Conservation (phyloP, 2,113 vertebrate genomes). For the Orthochromis malagaraziensis region DNA sequence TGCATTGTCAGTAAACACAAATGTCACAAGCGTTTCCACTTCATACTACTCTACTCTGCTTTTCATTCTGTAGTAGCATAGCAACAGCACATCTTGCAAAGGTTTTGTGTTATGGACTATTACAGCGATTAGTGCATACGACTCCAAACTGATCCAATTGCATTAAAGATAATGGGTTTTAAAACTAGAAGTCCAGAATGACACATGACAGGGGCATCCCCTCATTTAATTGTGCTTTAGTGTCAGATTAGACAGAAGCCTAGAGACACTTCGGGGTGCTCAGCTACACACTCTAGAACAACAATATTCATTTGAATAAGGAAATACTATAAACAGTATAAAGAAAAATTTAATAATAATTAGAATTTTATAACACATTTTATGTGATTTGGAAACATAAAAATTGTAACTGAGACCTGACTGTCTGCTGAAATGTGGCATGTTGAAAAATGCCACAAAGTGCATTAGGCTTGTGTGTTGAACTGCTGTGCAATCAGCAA, state of each 20-base stretch:
- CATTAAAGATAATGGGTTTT: constrained; percentile 9
- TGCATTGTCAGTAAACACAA: neutral
- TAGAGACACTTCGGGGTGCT: neutral
- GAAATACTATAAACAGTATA: neutral
- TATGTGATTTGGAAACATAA: neutral
- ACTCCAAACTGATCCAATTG: constrained; percentile 3
- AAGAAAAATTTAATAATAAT: neutral
- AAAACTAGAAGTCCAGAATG: neutral
- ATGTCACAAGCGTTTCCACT: neutral
- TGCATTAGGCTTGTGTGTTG: neutral
- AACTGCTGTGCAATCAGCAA: constrained; percentile 32
- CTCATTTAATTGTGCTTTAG: neutral
- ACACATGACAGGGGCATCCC: neutral
- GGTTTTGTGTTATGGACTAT: neutral
- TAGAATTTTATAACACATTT: neutral
- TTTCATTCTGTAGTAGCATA: neutral
- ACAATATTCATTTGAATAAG: neutral
- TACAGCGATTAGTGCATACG: neutral
- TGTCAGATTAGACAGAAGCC: neutral
- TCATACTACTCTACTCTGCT: neutral
- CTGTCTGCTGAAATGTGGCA: neutral
- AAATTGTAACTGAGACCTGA: neutral
- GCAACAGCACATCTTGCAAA: neutral
- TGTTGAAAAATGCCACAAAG: neutral
- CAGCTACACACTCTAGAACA: neutral